phyloP scores from a whole-genome alignment of 1,140 invertebrate genomes.

The Calephelis virginiensis region DNA sequence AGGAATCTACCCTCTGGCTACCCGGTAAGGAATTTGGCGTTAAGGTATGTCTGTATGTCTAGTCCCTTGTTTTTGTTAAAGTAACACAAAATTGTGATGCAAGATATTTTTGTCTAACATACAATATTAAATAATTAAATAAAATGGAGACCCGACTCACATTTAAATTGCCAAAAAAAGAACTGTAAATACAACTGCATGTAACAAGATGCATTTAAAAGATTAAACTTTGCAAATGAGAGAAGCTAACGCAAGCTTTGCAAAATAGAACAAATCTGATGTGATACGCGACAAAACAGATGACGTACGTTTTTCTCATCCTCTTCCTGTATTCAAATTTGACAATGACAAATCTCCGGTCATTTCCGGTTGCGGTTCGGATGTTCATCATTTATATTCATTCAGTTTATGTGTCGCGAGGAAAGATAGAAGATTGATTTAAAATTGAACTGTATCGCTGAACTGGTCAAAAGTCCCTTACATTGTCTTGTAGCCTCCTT shows the following conservation, averaged over 20 bases:
- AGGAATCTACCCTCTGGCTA: too few relatives aligned
- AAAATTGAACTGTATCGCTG: slow-evolving; percentile 1
- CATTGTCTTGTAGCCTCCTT: neutral
- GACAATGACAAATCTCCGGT: slow-evolving; percentile 72
- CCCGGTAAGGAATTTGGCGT: too few relatives aligned
- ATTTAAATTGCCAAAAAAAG: too few relatives aligned
- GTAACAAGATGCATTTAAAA: neutral
- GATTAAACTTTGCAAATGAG: neutral
- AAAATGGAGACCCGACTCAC: too few relatives aligned
- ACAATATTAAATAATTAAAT: too few relatives aligned
- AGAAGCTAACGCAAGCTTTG: slow-evolving; percentile 8
- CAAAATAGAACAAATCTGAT: slow-evolving; percentile 30
- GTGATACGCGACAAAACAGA: slow-evolving; percentile 33
- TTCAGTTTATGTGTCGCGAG: slow-evolving; percentile 42
- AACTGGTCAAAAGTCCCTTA: slow-evolving; percentile 3
- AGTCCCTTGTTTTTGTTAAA: too few relatives aligned
- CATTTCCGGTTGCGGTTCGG: slow-evolving; percentile 68
- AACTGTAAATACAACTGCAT: too few relatives aligned
- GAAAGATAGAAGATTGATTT: slow-evolving; percentile 1
- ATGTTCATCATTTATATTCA: slow-evolving; percentile 73
- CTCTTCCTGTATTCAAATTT: slow-evolving; percentile 72
- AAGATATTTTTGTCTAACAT: too few relatives aligned
- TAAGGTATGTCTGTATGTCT: too few relatives aligned
- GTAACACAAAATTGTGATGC: too few relatives aligned
- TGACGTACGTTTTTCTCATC: slow-evolving; percentile 66